These are phyloP conservation scores for Amyelois transitella DNA, from an alignment of 1,140 invertebrate species.

Conservation along the genomic window DNA sequence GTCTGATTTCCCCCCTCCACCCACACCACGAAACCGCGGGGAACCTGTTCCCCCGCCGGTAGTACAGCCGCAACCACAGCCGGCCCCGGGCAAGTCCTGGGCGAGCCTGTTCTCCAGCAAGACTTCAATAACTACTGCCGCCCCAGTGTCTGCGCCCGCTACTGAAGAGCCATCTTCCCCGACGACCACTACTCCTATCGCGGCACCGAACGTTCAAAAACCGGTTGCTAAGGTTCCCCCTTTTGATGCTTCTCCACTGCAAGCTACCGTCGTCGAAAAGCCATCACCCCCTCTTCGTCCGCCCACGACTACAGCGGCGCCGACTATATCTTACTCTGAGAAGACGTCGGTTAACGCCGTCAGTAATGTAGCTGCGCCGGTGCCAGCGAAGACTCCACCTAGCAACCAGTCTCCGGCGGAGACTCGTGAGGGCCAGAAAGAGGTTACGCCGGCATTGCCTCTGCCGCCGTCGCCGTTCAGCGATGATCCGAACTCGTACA, in stretches of 20 bases:
- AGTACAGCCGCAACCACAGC: conserved; percentile 45
- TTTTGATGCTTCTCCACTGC: conserved; percentile 70
- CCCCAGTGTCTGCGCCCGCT: conserved; percentile 19
- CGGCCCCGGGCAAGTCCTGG: conserved; percentile 65
- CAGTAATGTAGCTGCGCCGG: conserved; percentile 33
- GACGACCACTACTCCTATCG: conserved; percentile 36
- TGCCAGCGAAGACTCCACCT: conserved; percentile 38
- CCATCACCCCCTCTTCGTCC: conserved; percentile 26
- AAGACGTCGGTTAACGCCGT: conserved; percentile 65
- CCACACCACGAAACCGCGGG: conserved; percentile 58
- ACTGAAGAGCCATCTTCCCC: conserved; percentile 50
- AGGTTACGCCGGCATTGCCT: conserved; percentile 37
- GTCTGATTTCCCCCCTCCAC: conserved; percentile 70
- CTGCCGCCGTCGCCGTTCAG: conserved; percentile 59
- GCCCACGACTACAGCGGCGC: conserved; percentile 16
- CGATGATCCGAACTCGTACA: conserved; percentile 77
- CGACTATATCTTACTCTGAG: conserved; percentile 62
- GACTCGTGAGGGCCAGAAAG: conserved; percentile 49
- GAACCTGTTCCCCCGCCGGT: conserved; percentile 44
- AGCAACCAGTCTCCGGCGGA: conserved; percentile 34
- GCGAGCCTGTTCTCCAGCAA: conserved; percentile 68
- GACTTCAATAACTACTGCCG: conserved; percentile 22
- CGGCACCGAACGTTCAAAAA: conserved; percentile 59
- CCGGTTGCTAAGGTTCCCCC: conserved; percentile 77
- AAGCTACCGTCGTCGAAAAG: conserved; percentile 42